Conservation (phyloP, 2,888 invertebrate species). For the Andrena bucephala region DNA sequence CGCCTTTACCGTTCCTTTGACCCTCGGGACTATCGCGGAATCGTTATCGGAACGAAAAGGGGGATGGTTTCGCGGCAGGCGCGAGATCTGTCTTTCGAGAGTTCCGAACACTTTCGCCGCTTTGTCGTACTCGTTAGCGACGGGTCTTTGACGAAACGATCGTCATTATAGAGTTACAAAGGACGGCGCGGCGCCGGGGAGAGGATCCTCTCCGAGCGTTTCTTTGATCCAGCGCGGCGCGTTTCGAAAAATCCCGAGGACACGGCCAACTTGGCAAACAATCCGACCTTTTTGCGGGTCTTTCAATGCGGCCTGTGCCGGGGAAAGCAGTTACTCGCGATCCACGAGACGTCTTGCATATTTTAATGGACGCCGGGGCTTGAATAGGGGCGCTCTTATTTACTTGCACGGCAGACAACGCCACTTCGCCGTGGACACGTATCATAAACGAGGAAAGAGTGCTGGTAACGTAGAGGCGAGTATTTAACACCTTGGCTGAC, state of each 20-base stretch:
- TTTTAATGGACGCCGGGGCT: not conserved
- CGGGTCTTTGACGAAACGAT: constrained; percentile 27
- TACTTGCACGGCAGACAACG: not conserved
- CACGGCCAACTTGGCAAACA: constrained; percentile 7
- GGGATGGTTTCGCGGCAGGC: not conserved
- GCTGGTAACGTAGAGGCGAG: not conserved
- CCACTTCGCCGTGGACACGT: not conserved
- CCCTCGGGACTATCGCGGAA: not conserved
- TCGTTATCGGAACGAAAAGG: not conserved
- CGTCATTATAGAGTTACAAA: constrained; percentile 43
- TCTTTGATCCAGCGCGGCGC: not conserved
- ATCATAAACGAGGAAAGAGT: not conserved
- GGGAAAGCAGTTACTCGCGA: not conserved
- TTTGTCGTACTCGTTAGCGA: constrained; percentile 2
- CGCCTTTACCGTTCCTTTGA: not conserved
- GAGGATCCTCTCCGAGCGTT: not conserved
- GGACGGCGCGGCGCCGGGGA: not conserved
- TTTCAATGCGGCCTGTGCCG: not conserved
- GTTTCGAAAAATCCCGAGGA: constrained; percentile 6
- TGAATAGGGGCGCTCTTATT: not conserved
- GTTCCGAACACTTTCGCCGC: constrained; percentile 1
- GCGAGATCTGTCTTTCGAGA: not conserved
- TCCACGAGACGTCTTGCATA: not conserved
- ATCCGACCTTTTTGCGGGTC: not conserved
- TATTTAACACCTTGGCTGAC: no score